A percentile compares a stretch with the other conserved stretches of the same genome.
phyloP scores from a whole-genome alignment of 2,888 invertebrate species.

The Ceraclea dissimilis region DNA sequence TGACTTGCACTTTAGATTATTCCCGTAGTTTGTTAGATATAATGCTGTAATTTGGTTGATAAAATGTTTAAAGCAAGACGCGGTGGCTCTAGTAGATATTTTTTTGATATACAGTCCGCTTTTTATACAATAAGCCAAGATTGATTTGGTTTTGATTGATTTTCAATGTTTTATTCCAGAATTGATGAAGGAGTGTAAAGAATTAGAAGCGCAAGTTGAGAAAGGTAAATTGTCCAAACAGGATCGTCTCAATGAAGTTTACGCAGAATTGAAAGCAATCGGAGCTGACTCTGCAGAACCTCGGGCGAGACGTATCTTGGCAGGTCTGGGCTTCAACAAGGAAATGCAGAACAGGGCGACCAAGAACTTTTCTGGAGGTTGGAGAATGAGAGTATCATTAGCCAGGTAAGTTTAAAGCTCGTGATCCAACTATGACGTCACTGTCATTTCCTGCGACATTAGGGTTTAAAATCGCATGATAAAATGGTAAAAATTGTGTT shows the following conservation, averaged over 20 bases:
- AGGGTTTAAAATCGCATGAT: no score
- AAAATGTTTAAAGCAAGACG: no score
- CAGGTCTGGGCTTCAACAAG: slow-evolving; percentile 91
- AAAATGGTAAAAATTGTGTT: no score
- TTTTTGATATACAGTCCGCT: no score
- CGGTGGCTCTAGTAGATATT: no score
- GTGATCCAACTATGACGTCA: no score
- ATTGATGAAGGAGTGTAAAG: slow-evolving; percentile 74
- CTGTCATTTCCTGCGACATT: no score
- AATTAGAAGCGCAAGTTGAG: slow-evolving; percentile 67
- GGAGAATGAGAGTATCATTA: slow-evolving; percentile 98
- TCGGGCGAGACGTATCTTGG: slow-evolving; percentile 88
- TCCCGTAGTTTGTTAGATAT: no score
- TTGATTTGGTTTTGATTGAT: no score
- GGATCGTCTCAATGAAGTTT: slow-evolving; percentile 81
- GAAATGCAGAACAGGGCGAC: slow-evolving; percentile 87
- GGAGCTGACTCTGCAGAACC: slow-evolving; percentile 98
- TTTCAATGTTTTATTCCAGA: slow-evolving; percentile 32
- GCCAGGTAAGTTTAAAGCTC: slow-evolving; percentile 48
- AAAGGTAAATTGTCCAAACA: slow-evolving; percentile 67
- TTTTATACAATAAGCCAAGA: no score
- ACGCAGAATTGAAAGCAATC: slow-evolving; percentile 90
- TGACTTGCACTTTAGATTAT: no score
- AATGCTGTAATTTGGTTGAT: no score
- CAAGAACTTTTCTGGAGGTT: slow-evolving; percentile 88